phyloP scores from a whole-genome alignment of 2,888 invertebrate genomes.

The Drosophila phalerata region DNA sequence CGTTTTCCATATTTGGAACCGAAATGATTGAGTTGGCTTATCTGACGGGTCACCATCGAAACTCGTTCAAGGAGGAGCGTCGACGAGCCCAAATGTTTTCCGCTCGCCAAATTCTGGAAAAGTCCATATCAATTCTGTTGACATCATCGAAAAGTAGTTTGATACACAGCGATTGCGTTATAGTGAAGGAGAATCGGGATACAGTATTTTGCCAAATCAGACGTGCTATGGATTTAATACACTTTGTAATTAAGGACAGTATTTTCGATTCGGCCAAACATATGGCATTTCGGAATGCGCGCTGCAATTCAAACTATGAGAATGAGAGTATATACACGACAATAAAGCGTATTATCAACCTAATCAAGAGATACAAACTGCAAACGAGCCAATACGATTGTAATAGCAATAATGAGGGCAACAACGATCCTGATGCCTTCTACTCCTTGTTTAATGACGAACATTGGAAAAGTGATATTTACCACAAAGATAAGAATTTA shows the following conservation, averaged over 20 bases:
- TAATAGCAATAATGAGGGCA: conserved; percentile 65
- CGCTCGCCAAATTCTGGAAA: conserved; percentile 96
- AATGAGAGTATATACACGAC: conserved; percentile 91
- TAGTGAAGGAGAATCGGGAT: conserved; percentile 97
- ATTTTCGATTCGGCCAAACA: conserved; percentile 89
- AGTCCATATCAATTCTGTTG: conserved; percentile 98
- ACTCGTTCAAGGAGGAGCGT: conserved; percentile 96
- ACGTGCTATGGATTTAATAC: conserved; percentile 98
- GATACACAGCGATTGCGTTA: conserved; percentile 96
- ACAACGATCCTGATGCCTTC: conserved; percentile 63
- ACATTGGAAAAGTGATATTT: conserved; percentile 66
- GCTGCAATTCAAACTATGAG: conserved; percentile 79
- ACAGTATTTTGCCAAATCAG: conserved; percentile 99
- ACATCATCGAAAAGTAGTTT: conserved; percentile 98
- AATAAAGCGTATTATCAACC: conserved; percentile 92
- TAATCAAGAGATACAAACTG: conserved; percentile 87
- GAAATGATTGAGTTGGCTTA: conserved; percentile 99
- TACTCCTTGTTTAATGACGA: conserved; percentile 69
- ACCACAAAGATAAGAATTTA: conserved; percentile 61
- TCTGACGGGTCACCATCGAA: conserved; percentile 92
- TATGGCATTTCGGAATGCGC: conserved; percentile 67
- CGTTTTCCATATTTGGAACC: conserved; percentile 98
- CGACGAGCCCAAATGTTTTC: conserved; percentile 98
- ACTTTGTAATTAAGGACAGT: conserved; percentile 99
- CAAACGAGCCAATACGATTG: conserved; percentile 66